These are phyloP conservation scores for Mustela nigripes DNA, from an alignment of 2,113 vertebrate species.

Conservation along the genomic window DNA sequence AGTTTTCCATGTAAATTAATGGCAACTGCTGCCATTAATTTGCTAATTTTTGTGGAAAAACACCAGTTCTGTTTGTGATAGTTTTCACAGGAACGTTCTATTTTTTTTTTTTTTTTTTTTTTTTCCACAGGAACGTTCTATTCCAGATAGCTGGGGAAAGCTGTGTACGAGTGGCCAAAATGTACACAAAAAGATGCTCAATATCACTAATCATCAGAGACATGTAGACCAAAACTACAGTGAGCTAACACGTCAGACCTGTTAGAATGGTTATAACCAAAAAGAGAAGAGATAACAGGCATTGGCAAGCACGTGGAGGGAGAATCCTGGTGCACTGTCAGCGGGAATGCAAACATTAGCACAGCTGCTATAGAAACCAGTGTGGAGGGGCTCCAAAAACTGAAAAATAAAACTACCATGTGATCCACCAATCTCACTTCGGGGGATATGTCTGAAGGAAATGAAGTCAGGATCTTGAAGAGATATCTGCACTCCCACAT, in stretches of 20 bases:
- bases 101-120: too few species aligned
- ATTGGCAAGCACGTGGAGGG: background rate
- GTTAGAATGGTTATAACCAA: background rate
- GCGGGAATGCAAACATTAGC: background rate
- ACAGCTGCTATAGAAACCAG: background rate
- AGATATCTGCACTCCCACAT: background rate
- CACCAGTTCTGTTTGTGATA: background rate
- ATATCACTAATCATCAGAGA: background rate
- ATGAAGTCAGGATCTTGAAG: background rate
- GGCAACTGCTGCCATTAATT: background rate
- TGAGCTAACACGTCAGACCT: background rate
- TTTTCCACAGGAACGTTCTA: background rate
- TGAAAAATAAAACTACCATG: background rate
- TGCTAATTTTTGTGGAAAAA: too few species aligned
- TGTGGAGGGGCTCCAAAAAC: background rate
- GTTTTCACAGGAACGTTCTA: background rate
- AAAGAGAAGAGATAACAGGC: background rate
- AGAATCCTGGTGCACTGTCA: too few species aligned
- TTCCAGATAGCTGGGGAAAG: background rate
- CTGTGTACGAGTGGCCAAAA: background rate
- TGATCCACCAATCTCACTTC: background rate
- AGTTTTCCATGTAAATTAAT: background rate
- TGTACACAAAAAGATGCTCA: background rate
- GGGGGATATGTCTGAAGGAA: background rate
- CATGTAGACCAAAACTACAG: background rate